Evolutionary conservation across 2,888 invertebrate genomes (phyloP).

Genomic region (Scaptomyza tumidula): DNA sequence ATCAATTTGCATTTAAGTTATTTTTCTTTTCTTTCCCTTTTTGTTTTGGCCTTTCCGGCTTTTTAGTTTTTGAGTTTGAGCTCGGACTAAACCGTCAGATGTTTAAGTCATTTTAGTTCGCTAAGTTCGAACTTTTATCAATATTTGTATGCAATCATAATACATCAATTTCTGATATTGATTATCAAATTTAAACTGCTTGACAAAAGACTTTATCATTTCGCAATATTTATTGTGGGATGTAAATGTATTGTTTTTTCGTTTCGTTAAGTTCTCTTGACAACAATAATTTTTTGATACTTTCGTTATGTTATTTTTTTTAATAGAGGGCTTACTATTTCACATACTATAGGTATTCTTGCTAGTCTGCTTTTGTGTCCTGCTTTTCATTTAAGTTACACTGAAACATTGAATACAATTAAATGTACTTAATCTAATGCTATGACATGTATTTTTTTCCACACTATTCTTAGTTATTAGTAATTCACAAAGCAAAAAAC

Average conservation of each 20-base stretch:
- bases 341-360: conserved; percentile 19
- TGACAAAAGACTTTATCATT: conserved; percentile 17
- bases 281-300: conserved; percentile 51
- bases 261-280: conserved; percentile 23
- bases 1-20: conserved; percentile 41
- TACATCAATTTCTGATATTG: conserved; percentile 35
- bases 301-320: conserved; percentile 6
- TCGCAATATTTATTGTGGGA: conserved; percentile 13
- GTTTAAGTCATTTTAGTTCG: not conserved
- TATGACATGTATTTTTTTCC: conserved; percentile 72
- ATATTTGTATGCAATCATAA: conserved; percentile 47
- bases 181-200: conserved; percentile 8
- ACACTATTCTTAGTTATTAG: conserved; percentile 39
- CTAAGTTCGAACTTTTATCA: conserved; percentile 20
- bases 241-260: conserved; percentile 3
- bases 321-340: conserved; percentile 3
- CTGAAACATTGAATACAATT: conserved; percentile 51
- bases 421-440: conserved; percentile 53
- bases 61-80: conserved; percentile 20
- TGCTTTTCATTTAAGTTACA: conserved; percentile 46
- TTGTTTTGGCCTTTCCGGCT: conserved; percentile 2
- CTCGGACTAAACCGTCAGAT: not conserved
- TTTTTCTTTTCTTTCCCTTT: conserved; percentile 13
- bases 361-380: conserved; percentile 10
- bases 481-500: conserved; percentile 41